A percentile compares a stretch with the other conserved stretches of the same genome.
Conservation (phyloP, 2,888 invertebrate genomes). For the Syritta pipiens region DNA sequence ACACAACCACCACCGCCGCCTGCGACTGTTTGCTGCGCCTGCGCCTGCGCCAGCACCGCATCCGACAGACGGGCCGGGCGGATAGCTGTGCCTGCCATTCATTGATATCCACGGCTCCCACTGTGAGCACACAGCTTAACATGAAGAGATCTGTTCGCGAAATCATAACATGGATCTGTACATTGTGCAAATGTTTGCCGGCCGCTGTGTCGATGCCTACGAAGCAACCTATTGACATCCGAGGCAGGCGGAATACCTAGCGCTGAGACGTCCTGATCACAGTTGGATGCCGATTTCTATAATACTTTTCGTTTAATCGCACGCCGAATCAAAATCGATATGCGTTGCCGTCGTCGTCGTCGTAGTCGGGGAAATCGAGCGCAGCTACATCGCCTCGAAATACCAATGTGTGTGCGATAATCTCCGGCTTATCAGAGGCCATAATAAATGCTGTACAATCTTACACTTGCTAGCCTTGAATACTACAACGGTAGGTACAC, state of each 20-base stretch:
- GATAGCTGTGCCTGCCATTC: slow-evolving; percentile 56
- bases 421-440: slow-evolving; percentile 65
- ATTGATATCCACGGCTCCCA: slow-evolving; percentile 67
- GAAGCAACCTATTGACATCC: slow-evolving; percentile 69
- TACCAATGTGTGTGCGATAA: slow-evolving; percentile 68
- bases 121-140: slow-evolving; percentile 70
- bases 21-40: too few species aligned
- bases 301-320: slow-evolving; percentile 66
- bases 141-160: slow-evolving; percentile 71
- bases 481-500: slow-evolving; percentile 60
- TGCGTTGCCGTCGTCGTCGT: slow-evolving; percentile 53
- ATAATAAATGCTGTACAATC: slow-evolving; percentile 69
- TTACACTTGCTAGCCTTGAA: slow-evolving; percentile 70
- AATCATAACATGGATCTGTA: slow-evolving; percentile 72
- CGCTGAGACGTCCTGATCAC: slow-evolving; percentile 61
- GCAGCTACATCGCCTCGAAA: slow-evolving; percentile 60
- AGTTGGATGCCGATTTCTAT: slow-evolving; percentile 71
- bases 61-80: slow-evolving; percentile 27
- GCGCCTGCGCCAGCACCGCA: slow-evolving; percentile 1
- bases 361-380: slow-evolving; percentile 60
- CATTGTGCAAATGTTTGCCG: slow-evolving; percentile 70
- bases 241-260: slow-evolving; percentile 56
- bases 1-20: slow-evolving; percentile 23
- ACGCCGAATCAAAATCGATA: slow-evolving; percentile 69
- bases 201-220: slow-evolving; percentile 65